A percentile compares a stretch with the other conserved stretches of the same genome.
Evolutionary conservation across 2,797 vertebrate genomes (phyloP).

Genomic region (Danionella dracula): DNA sequence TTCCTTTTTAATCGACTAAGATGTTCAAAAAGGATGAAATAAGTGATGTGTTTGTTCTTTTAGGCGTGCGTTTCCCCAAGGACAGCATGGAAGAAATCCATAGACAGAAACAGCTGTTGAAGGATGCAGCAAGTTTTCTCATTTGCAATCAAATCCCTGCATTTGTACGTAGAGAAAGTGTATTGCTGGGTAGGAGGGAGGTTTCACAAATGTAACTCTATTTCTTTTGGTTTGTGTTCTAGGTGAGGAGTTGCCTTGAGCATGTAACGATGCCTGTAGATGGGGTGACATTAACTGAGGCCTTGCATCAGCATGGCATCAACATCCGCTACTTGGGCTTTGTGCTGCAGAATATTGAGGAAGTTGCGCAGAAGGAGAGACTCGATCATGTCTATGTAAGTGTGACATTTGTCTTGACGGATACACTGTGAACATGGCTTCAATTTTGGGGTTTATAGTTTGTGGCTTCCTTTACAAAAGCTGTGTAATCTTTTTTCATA

Average conservation of each 20-base stretch:
- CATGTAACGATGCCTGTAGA: constrained; percentile 83
- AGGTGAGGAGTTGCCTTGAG: constrained; percentile 87
- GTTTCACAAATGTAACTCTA: neutral
- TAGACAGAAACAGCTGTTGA: constrained; percentile 82
- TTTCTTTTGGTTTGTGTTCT: neutral
- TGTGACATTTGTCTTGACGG: too few species aligned
- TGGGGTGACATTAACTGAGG: constrained; percentile 79
- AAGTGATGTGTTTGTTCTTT: neutral
- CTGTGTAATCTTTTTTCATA: too few species aligned
- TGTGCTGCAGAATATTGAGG: constrained; percentile 72
- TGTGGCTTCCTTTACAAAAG: too few species aligned
- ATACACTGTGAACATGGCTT: too few species aligned
- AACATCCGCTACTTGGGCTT: constrained; percentile 88
- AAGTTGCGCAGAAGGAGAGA: constrained; percentile 67
- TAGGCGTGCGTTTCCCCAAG: constrained; percentile 82
- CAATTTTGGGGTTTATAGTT: too few species aligned
- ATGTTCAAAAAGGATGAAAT: too few species aligned
- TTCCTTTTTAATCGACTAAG: too few species aligned
- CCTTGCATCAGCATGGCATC: constrained; percentile 85
- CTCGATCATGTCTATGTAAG: constrained; percentile 82
- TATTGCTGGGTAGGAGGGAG: neutral
- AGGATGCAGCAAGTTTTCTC: constrained; percentile 85
- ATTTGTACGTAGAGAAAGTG: constrained; percentile 71
- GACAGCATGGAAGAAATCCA: constrained; percentile 75
- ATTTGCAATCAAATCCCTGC: constrained; percentile 86